Evolutionary conservation across 1,140 invertebrate species (phyloP).

Genomic region (Heliconius eleuchia): DNA sequence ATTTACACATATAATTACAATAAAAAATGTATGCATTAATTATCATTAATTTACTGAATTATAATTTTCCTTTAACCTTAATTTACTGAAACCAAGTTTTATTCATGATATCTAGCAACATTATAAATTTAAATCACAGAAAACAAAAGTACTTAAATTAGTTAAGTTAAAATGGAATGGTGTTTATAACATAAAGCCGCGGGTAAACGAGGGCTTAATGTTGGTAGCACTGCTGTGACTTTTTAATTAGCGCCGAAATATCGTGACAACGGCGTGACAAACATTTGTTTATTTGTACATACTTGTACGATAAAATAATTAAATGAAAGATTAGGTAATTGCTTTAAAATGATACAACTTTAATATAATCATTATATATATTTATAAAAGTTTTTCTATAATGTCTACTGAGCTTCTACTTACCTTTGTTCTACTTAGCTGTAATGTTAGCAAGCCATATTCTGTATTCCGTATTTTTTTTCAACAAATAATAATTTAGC

Average conservation of each 20-base stretch:
- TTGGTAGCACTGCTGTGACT: slow-evolving; percentile 48
- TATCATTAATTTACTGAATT: neutral
- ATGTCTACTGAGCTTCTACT: too few relatives aligned
- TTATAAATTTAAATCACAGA: slow-evolving; percentile 12
- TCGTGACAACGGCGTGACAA: slow-evolving; percentile 46
- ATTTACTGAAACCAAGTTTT: neutral
- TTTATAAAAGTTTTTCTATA: too few relatives aligned
- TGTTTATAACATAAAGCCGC: slow-evolving; percentile 52
- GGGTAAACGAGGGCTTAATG: slow-evolving; percentile 51
- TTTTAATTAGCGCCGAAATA: slow-evolving; percentile 55
- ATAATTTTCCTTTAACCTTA: neutral
- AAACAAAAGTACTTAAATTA: slow-evolving; percentile 26
- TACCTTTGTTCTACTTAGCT: too few relatives aligned
- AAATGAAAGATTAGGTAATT: neutral
- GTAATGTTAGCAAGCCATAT: too few relatives aligned
- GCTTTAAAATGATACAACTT: neutral
- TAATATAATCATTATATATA: too few relatives aligned
- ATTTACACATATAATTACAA: too few relatives aligned
- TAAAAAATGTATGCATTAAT: too few relatives aligned
- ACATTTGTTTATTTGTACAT: neutral
- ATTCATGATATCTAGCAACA: neutral
- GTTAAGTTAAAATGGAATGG: slow-evolving; percentile 39
- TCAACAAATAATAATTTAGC: too few relatives aligned
- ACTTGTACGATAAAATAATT: neutral
- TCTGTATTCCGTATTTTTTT: too few relatives aligned